These are phyloP conservation scores for Phasia obesa DNA, from an alignment of 2,888 invertebrate species.

Conservation along the genomic window DNA sequence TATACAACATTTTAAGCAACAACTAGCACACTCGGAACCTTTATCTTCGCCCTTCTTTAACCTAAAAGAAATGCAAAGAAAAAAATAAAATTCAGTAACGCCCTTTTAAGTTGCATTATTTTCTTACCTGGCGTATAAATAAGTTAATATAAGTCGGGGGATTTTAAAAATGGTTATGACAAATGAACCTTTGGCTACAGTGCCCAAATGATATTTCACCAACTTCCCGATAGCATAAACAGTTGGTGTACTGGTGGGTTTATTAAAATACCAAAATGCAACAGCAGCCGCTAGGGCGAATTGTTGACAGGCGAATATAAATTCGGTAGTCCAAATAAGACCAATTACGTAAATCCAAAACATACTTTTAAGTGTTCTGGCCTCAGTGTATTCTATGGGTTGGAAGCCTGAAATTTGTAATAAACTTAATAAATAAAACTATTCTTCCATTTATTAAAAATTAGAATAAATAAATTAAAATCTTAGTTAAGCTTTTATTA, in stretches of 20 bases:
- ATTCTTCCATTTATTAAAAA: neutral
- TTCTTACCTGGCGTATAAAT: conserved; percentile 93
- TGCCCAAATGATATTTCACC: conserved; percentile 95
- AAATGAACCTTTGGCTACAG: conserved; percentile 96
- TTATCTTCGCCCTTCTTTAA: conserved; percentile 87
- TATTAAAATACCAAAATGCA: conserved; percentile 96
- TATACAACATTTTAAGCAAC: conserved; percentile 90
- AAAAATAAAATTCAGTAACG: neutral
- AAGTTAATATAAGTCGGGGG: conserved; percentile 93
- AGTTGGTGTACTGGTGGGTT: conserved; percentile 87
- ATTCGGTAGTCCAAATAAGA: conserved; percentile 96
- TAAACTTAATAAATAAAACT: conserved; percentile 1
- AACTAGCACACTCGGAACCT: conserved; percentile 89
- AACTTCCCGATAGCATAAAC: conserved; percentile 86
- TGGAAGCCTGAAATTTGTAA: conserved; percentile 84
- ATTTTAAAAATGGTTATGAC: conserved; percentile 96
- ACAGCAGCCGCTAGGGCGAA: conserved; percentile 97
- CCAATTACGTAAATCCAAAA: conserved; percentile 97
- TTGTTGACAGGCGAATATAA: conserved; percentile 96
- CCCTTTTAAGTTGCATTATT: too few species aligned
- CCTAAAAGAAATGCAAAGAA: conserved; percentile 83
- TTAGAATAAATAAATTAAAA: too few species aligned
- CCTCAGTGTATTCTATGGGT: conserved; percentile 89
- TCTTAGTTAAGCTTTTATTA: too few species aligned
- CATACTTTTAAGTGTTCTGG: conserved; percentile 93